Base-by-base conservation (phyloP, 2,113 vertebrate genomes). In the Capreolus pygargus region DNA sequence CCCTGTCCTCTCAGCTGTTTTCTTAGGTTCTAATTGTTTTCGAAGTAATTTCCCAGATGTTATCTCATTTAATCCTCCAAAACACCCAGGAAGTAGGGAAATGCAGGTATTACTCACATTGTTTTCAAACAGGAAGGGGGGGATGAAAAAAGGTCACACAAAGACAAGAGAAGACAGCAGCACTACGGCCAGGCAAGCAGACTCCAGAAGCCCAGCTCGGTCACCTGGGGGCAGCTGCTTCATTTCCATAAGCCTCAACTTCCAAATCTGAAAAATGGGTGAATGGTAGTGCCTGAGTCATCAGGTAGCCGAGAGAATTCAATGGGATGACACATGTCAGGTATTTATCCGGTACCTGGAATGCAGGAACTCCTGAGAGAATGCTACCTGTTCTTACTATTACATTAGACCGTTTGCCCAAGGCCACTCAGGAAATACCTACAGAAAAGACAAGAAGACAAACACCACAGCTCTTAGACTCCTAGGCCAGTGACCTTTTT, bases 11-110 rank as follows among this genome's bases (percentile, higher is more conserved):
- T 82, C 50, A 86, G 82, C 90, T 91, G 52, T 90, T 94, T 90
- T 33, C 90, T 43, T n/a, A 25, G 33, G 92, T 45, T 91, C 78
- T 90, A 84, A 60, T 74, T 93, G 89, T 78, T 92, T 91, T 67
- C 19, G 3, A 92, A 58, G 78, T 55, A 70, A 95, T 95, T 96
- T 94, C 86, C 74, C 95, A 97, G 64, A 90, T 91, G 47, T 60
- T 94, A 76, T 50, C 52, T 94, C 88, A 81, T 78, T 67, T 57
- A 74, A 64, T 70, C 74, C 55, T 94, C 43, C 83, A 93, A 97
- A 87, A 95, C 4, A 57, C 47, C 45, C 6, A 0, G 28, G 16
- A 84, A 50, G 33, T 83, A 30, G 43, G 85, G 55, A 88, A 93
- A 76, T 10, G 12, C n/a, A 70, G 23, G 36, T 61, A 91, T 87